These are phyloP conservation scores for Amiota communis DNA, from an alignment of 2,888 invertebrate genomes.

Conservation along the genomic window DNA sequence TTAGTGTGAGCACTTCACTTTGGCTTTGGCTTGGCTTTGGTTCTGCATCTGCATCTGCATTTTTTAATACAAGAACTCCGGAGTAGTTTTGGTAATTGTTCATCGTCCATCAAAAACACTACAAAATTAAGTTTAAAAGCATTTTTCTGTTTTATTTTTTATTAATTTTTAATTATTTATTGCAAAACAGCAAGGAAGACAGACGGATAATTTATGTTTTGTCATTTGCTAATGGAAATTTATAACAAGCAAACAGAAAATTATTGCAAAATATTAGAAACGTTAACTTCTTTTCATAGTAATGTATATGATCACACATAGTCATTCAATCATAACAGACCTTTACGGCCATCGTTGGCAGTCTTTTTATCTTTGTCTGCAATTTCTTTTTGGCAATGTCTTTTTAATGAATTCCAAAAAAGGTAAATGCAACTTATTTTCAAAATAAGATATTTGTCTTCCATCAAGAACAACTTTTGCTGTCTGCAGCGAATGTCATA, in stretches of 20 bases:
- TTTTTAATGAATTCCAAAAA: constrained; percentile 55
- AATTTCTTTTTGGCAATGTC: constrained; percentile 46
- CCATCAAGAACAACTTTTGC: constrained; percentile 50
- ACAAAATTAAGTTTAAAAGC: neutral
- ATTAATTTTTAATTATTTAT: neutral
- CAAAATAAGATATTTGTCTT: too few species aligned
- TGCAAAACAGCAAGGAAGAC: neutral
- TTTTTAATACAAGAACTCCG: neutral
- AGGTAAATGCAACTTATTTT: constrained; percentile 51
- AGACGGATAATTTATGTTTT: neutral
- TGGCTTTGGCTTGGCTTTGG: too few species aligned
- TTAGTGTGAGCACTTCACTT: neutral
- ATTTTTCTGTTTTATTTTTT: neutral
- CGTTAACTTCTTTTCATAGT: too few species aligned
- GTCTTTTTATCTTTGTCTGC: constrained; percentile 6
- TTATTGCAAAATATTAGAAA: too few species aligned
- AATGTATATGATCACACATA: too few species aligned
- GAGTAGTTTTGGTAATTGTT: constrained; percentile 15
- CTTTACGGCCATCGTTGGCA: neutral
- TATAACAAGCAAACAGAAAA: too few species aligned
- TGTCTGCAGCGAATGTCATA: constrained; percentile 28
- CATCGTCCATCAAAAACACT: neutral
- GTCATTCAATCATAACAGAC: too few species aligned
- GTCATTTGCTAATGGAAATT: too few species aligned
- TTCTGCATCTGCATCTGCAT: neutral